A percentile compares a stretch with the other conserved stretches of the same genome.
Evolutionary conservation across 2,113 vertebrate genomes (phyloP).

Genomic region (Naja naja): DNA sequence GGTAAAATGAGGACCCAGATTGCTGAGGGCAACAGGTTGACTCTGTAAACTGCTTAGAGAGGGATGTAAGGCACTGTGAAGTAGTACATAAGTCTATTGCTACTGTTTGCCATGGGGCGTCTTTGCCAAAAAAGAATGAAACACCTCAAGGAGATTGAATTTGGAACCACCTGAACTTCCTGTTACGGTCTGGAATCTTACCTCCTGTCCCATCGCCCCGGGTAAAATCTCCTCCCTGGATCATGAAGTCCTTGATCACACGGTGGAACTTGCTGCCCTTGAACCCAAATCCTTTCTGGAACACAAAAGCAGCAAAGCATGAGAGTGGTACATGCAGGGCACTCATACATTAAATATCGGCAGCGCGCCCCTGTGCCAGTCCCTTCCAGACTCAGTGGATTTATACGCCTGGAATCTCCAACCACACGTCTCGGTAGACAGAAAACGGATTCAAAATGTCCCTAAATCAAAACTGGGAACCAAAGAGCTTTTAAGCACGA

Average conservation of each 20-base stretch:
- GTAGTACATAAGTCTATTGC: too few relatives aligned
- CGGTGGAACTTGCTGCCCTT: conserved; percentile 96
- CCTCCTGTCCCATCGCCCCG: conserved; percentile 96
- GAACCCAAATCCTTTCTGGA: conserved; percentile 96
- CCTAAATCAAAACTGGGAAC: too few relatives aligned
- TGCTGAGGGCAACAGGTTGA: too few relatives aligned
- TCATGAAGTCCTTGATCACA: conserved; percentile 98
- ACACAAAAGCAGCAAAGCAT: not conserved
- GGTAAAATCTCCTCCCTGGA: conserved; percentile 97
- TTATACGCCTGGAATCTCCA: not conserved
- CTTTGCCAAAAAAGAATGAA: too few relatives aligned
- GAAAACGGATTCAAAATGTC: not conserved
- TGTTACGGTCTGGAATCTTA: conserved; percentile 43
- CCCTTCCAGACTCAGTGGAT: not conserved
- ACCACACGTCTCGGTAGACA: not conserved
- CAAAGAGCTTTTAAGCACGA: not conserved
- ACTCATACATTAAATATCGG: not conserved
- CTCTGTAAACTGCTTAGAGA: too few relatives aligned
- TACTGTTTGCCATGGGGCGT: too few relatives aligned
- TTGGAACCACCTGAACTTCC: not conserved
- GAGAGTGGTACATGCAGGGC: not conserved
- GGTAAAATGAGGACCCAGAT: too few relatives aligned
- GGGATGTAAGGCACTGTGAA: too few relatives aligned
- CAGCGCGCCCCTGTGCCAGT: not conserved
- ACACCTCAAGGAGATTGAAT: not conserved